Conservation (phyloP, 2,888 invertebrate genomes). For the Loripinus fragilis region DNA sequence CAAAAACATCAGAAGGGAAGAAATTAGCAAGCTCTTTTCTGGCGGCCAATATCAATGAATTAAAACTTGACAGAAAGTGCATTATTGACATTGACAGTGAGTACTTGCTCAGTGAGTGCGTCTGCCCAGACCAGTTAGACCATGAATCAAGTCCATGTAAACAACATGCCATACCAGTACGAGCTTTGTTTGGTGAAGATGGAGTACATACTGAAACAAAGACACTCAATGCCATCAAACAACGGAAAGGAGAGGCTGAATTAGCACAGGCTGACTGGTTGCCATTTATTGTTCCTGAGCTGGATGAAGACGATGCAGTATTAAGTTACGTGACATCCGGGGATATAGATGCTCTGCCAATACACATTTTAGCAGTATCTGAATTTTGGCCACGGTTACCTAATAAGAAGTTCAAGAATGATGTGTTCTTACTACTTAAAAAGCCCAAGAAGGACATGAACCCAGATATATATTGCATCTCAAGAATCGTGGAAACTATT, state of each 20-base stretch:
- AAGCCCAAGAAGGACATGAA: slow-evolving; percentile 20
- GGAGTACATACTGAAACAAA: neutral
- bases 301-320: slow-evolving; percentile 14
- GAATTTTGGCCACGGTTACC: slow-evolving; percentile 33
- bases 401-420: slow-evolving; percentile 29
- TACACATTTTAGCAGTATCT: slow-evolving; percentile 39
- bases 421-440: slow-evolving; percentile 26
- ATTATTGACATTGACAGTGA: slow-evolving; percentile 37
- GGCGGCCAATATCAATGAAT: slow-evolving; percentile 12
- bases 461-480: slow-evolving; percentile 33
- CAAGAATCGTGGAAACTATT: slow-evolving; percentile 18
- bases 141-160: neutral
- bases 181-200: slow-evolving; percentile 24
- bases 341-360: slow-evolving; percentile 42
- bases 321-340: slow-evolving; percentile 39
- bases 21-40: slow-evolving; percentile 35
- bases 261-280: slow-evolving; percentile 41
- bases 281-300: neutral
- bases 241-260: slow-evolving; percentile 46
- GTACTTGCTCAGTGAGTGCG: slow-evolving; percentile 1
- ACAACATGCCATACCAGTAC: slow-evolving; percentile 21
- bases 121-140: neutral
- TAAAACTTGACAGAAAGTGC: slow-evolving; percentile 4
- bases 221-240: slow-evolving; percentile 2
- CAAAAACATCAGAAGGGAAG: slow-evolving; percentile 32